A percentile compares a stretch with the other conserved stretches of the same genome.
Evolutionary conservation across 1,140 invertebrate species (phyloP).

Genomic region (Eumaeus atala): DNA sequence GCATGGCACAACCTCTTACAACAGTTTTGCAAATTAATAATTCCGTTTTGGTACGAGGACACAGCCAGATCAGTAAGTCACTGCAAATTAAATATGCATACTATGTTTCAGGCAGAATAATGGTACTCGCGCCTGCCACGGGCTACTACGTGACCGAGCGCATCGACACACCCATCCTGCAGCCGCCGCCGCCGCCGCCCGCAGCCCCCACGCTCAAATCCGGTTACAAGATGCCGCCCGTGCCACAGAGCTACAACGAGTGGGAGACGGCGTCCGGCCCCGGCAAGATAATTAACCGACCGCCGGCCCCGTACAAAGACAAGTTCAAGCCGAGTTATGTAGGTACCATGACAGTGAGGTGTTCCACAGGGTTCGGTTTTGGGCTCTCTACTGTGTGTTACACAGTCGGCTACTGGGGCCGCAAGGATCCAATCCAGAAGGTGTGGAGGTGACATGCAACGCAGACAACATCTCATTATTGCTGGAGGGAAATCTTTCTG

Average conservation of each 20-base stretch:
- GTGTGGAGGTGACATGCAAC: too few species aligned
- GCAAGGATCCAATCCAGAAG: too few species aligned
- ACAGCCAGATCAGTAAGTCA: too few species aligned
- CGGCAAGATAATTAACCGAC: conserved; percentile 57
- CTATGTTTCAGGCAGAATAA: conserved; percentile 54
- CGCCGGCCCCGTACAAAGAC: conserved; percentile 52
- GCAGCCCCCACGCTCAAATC: conserved; percentile 13
- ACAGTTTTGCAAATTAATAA: too few species aligned
- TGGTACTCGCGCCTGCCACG: conserved; percentile 51
- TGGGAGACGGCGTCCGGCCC: conserved; percentile 37
- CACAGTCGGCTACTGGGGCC: too few species aligned
- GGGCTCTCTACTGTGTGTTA: too few species aligned
- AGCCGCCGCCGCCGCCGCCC: conserved; percentile 38
- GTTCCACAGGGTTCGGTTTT: too few species aligned
- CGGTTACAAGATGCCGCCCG: conserved; percentile 19
- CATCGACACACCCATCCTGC: conserved; percentile 38
- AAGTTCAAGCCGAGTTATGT: conserved; percentile 56
- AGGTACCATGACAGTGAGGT: conserved; percentile 28
- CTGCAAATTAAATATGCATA: too few species aligned
- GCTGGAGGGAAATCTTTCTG: too few species aligned
- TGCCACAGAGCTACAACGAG: conserved; percentile 40
- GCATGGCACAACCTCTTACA: too few species aligned
- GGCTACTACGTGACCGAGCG: conserved; percentile 68
- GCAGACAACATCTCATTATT: too few species aligned
- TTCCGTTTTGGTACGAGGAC: too few species aligned